phyloP scores from a whole-genome alignment of 2,113 vertebrate species.

The Anser cygnoides region DNA sequence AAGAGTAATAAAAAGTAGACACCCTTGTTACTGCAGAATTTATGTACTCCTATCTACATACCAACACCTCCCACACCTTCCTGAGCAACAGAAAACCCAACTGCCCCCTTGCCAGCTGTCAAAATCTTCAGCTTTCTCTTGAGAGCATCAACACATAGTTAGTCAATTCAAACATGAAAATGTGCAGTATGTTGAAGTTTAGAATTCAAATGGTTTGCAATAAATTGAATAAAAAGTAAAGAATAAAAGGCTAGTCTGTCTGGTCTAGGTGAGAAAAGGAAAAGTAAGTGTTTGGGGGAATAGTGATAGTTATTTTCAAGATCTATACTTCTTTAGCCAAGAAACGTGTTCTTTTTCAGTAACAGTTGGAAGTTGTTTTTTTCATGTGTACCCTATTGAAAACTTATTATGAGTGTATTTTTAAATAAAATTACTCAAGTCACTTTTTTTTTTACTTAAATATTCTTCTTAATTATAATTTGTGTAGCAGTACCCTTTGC shows the following conservation, averaged over 20 bases:
- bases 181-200: slow-evolving; percentile 7
- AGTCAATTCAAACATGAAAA: slow-evolving; percentile 65
- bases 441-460: not conserved
- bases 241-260: not conserved
- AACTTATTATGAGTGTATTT: not conserved
- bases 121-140: slow-evolving; percentile 66
- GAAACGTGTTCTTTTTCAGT: not conserved
- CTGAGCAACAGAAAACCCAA: slow-evolving; percentile 65
- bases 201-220: not conserved
- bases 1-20: slow-evolving; percentile 41
- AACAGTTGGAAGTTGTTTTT: not conserved
- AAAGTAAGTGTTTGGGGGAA: not conserved
- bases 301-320: not conserved
- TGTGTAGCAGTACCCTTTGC: not conserved
- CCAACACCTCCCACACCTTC: slow-evolving; percentile 65
- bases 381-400: not conserved
- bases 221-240: not conserved
- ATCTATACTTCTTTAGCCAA: not conserved
- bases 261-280: not conserved
- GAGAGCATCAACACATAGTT: slow-evolving; percentile 66
- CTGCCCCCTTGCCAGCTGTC: slow-evolving; percentile 71
- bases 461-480: not conserved
- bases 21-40: slow-evolving; percentile 31
- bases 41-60: slow-evolving; percentile 53
- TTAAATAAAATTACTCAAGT: not conserved